phyloP scores from a whole-genome alignment of 30 jellyfish, hydroid and myxozoan genomes.

The Hydractinia symbiolongicarpus region DNA sequence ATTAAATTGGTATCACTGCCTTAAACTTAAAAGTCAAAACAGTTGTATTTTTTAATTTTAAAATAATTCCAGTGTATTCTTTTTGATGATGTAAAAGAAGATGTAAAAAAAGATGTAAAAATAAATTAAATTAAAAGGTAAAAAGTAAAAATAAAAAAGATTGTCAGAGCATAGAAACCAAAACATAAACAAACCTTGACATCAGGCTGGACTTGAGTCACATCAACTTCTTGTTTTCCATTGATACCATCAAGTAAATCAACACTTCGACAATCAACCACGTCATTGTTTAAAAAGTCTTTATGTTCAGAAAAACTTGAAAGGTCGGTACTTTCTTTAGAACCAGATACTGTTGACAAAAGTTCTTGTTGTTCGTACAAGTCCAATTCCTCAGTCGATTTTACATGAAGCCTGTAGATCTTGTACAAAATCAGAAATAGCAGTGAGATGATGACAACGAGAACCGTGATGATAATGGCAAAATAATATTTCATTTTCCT shows the following conservation, averaged over 20 bases:
- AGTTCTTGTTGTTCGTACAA: conserved; percentile 60
- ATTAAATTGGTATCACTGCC: too few species aligned
- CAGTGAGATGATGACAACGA: conserved; percentile 65
- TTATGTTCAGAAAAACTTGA: conserved; percentile 20
- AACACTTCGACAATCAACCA: conserved; percentile 26
- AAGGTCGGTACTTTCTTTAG: conserved; percentile 43
- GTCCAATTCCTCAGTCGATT: conserved; percentile 48
- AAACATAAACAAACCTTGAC: conserved; percentile 56
- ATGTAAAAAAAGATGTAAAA: too few species aligned
- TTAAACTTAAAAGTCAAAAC: too few species aligned
- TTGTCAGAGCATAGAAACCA: conserved; percentile 8
- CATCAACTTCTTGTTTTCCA: conserved; percentile 51
- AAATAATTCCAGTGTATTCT: too few species aligned
- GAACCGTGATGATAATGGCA: conserved; percentile 58
- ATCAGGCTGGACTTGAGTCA: conserved; percentile 72
- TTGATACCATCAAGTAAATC: conserved; percentile 26
- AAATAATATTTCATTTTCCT: conserved; percentile 61
- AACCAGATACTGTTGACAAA: conserved; percentile 56
- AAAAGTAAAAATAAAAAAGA: not conserved
- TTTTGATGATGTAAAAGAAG: too few species aligned
- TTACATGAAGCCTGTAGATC: conserved; percentile 72
- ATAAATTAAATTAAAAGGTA: too few species aligned
- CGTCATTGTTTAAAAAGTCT: conserved; percentile 13
- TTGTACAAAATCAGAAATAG: conserved; percentile 69
- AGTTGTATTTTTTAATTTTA: too few species aligned